These are phyloP conservation scores for Dasypogon diadema DNA, from an alignment of 2,888 invertebrate genomes.

Conservation along the genomic window DNA sequence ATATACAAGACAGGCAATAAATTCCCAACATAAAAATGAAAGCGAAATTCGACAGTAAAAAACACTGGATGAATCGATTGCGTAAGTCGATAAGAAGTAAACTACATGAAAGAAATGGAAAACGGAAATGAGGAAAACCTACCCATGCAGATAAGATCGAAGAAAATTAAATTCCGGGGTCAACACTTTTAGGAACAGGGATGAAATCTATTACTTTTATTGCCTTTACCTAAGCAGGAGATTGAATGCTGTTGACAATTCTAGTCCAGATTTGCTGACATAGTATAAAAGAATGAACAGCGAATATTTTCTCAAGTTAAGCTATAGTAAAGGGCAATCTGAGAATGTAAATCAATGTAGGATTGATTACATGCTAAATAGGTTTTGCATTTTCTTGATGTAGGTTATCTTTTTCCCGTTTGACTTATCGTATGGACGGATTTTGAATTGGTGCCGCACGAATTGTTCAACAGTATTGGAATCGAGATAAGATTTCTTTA, in stretches of 20 bases:
- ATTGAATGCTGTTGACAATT: neutral
- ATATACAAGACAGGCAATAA: conserved; percentile 32
- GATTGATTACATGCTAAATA: too few relatives aligned
- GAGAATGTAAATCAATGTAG: too few relatives aligned
- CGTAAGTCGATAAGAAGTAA: conserved; percentile 35
- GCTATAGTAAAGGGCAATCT: too few relatives aligned
- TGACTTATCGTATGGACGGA: too few relatives aligned
- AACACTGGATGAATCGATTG: conserved; percentile 27
- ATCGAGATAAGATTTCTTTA: too few relatives aligned
- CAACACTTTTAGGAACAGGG: conserved; percentile 31
- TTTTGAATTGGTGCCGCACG: too few relatives aligned
- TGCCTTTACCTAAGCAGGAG: conserved; percentile 18
- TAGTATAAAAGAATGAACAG: neutral
- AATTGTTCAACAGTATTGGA: too few relatives aligned
- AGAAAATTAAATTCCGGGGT: conserved; percentile 44
- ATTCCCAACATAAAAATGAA: conserved; percentile 24
- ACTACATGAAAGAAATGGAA: conserved; percentile 46
- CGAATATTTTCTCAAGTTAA: too few relatives aligned
- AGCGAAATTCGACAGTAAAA: conserved; percentile 22
- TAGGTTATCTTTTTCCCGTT: too few relatives aligned
- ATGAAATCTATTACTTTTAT: conserved; percentile 43
- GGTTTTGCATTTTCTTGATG: too few relatives aligned
- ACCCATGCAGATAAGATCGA: conserved; percentile 41
- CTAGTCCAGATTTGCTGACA: neutral
- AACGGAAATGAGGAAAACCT: conserved; percentile 33